Conservation (phyloP, 2,888 invertebrate species). For the Cryptus viduatorius region DNA sequence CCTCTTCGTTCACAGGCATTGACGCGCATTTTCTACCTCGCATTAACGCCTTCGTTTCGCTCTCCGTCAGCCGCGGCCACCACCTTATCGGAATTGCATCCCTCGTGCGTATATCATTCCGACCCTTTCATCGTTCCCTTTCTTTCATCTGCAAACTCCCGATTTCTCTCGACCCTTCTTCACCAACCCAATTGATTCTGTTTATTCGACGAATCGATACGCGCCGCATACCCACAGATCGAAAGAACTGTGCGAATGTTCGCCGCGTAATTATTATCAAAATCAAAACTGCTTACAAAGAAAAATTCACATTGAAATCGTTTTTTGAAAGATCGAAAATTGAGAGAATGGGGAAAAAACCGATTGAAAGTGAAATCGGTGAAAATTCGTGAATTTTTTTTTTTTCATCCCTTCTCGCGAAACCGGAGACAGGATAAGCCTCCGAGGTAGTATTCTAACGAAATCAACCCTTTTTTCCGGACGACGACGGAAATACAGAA, state of each 20-base stretch:
- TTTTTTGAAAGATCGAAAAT: too few relatives aligned
- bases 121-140: slow-evolving; percentile 20
- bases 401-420: slow-evolving; percentile 1
- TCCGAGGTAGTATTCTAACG: slow-evolving; percentile 10
- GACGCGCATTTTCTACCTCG: slow-evolving; percentile 56
- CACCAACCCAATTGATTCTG: slow-evolving; percentile 25
- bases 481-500: slow-evolving; percentile 68
- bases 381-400: not conserved
- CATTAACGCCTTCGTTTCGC: slow-evolving; percentile 64
- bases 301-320: too few relatives aligned
- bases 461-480: slow-evolving; percentile 44
- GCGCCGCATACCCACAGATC: not conserved
- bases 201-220: slow-evolving; percentile 42
- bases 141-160: slow-evolving; percentile 43
- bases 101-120: slow-evolving; percentile 2
- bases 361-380: not conserved
- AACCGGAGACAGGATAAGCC: slow-evolving; percentile 42
- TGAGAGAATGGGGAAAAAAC: too few relatives aligned
- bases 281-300: too few relatives aligned
- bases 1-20: slow-evolving; percentile 5
- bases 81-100: slow-evolving; percentile 70
- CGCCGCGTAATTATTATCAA: too few relatives aligned
- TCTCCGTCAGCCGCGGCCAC: slow-evolving; percentile 10
- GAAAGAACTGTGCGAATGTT: not conserved
- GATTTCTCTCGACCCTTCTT: slow-evolving; percentile 41